Base-by-base conservation (phyloP, 92 coral and sea anemone genomes). In the Chrysogorgia sp. region DNA sequence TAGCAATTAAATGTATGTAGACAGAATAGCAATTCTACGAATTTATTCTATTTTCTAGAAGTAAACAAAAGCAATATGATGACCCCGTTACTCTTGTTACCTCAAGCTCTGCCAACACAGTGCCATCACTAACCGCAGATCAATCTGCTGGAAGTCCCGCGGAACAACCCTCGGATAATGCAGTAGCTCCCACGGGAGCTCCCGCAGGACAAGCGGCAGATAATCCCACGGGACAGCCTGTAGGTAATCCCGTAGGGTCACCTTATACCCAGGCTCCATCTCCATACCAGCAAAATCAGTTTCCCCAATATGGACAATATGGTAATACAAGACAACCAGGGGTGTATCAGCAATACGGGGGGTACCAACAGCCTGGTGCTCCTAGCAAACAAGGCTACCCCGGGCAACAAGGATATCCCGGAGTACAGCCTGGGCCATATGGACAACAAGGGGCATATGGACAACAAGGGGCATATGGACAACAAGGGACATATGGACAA, bases 351-450 rank as follows among this genome's bases (percentile, higher is more conserved):
- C 53, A 47, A 15, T 6, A 50, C n/a, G 78, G 63, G 28, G 48
- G 63, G 26, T 53, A 71, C 23, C 63, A 53, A 37, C 15, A 22
- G 32, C 6, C 78, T 24, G 48, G 57, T n/a, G 63, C 40, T 29
- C 77, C 58, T 40, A 35, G 59, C 1, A 22, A 31, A 37, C 43
- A 5, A 37, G 43, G 5, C 12, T 37, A 37, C 60, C 37, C 9
- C 6, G 67, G 67, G 35, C 67, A 60, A 60, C 37, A 43, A 9
- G 60, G 35, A 9, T 49, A 69, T 17, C 76, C 76, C 17, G 59
- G 59, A 17, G 24, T 20, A 28, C 52, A 45, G 56, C 59, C 59
- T 13, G 60, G 59, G 7, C 15, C 23, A 6, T 52, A 22, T 28
- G 34, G 34, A 12, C 25, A 29, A 22, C 76, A 25, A 23, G 60